Evolutionary conservation across 2,888 invertebrate genomes (phyloP), one percentile per base, ranked within the genome.

Genomic region (Lithodes maja): DNA sequence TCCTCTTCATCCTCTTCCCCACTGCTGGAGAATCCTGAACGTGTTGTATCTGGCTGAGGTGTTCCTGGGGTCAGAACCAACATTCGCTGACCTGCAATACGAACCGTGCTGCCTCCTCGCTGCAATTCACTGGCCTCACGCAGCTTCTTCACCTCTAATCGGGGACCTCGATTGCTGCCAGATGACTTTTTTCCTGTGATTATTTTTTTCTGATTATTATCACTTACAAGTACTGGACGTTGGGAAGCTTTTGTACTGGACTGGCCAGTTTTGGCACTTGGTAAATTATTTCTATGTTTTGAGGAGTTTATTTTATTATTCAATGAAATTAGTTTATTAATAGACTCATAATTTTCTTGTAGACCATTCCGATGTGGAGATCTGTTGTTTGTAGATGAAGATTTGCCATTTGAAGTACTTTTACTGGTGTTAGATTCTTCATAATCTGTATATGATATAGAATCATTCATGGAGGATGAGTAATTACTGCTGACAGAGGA

Each of bases 71-170:
- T 81, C 15, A 84, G 77, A 49, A 87, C 85, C 61, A 90, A 79
- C 83, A 90, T 89, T 17, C 90, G 85, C 17, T 89, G 90, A 2
- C 90, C 90, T 12, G 90, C 90, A 77, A 90, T 90, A 53, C 90
- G 87, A 17, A 90, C 88, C 61, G 86, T 86, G 77, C 71, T 89
- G 9, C 88, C 88, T 2, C 88, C 88, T 9, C 55, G 74, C 52
- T 86, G 85, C 50, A 89, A 61, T 53, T 89, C 89, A 17, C 85
- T 83, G 50, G 89, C 78, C 17, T 89, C 89, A 17, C 52, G 83
- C 12, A 89, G 74, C 52, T 85, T 83, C 52, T 89, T 86, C 85
- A 89, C 83, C 77, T 85, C 85, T 55, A 77, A 12, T 9, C 68
- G 75, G 52, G 82, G 71, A 50, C 85, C 82, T 78, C 55, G 82